Evolutionary conservation across 2,797 vertebrate genomes (phyloP).

Genomic region (Squalus acanthias): DNA sequence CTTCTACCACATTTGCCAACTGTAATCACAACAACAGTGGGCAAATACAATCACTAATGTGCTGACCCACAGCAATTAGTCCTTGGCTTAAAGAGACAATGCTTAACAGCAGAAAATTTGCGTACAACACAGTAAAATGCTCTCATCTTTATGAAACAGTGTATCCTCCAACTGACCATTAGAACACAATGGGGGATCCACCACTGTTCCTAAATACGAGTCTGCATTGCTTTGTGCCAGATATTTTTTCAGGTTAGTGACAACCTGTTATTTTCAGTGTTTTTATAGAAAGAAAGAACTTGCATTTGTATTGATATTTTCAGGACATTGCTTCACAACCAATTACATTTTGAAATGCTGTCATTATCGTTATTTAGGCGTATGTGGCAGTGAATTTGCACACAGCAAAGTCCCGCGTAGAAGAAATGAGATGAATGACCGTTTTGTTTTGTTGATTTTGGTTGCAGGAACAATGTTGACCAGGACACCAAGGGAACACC

Average conservation of each 20-base stretch:
- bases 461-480: neutral
- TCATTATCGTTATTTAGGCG: neutral
- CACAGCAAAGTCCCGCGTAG: neutral
- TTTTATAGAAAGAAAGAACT: neutral
- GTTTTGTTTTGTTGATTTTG: neutral
- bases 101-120: neutral
- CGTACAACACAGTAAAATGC: too few species aligned
- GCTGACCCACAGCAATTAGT: neutral
- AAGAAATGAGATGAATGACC: neutral
- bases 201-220: neutral
- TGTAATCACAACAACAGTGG: neutral
- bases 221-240: neutral
- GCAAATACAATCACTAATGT: neutral
- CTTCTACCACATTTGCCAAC: neutral
- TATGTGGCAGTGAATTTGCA: neutral
- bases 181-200: neutral
- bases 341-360: neutral
- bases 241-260: neutral
- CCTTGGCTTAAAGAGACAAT: neutral
- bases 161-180: neutral
- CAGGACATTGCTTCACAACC: neutral
- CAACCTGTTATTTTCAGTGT: neutral
- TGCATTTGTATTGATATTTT: neutral
- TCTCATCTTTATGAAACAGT: too few species aligned
- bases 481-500: neutral